These are phyloP conservation scores for Pachyramphus minor DNA, from an alignment of 2,113 vertebrate genomes.

Conservation along the genomic window DNA sequence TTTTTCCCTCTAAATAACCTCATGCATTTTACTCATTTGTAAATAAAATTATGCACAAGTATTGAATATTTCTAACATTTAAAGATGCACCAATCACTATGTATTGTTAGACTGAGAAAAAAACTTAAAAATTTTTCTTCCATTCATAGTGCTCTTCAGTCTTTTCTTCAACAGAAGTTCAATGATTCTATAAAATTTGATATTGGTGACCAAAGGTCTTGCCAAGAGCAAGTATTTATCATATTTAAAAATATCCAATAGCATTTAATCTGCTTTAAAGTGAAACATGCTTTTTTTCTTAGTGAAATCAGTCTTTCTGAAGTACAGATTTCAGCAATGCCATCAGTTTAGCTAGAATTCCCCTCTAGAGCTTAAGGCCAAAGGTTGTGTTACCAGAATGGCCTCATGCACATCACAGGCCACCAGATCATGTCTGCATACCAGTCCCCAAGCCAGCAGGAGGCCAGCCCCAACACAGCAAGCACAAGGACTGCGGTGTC, in stretches of 20 bases:
- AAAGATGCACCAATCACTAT: not conserved
- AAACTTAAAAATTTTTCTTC: not conserved
- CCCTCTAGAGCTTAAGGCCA: not conserved
- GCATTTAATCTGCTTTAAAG: not conserved
- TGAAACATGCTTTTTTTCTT: not conserved
- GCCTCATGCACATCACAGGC: not conserved
- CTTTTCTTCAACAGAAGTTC: not conserved
- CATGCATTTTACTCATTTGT: not conserved
- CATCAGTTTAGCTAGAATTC: not conserved
- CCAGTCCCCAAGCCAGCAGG: not conserved
- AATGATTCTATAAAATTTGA: not conserved
- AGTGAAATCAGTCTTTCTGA: not conserved
- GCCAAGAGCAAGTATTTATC: not conserved
- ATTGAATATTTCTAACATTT: not conserved
- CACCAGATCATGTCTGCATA: fast-evolving
- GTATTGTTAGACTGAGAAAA: not conserved
- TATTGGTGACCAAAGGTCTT: not conserved
- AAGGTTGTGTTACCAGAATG: not conserved
- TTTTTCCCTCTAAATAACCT: not conserved
- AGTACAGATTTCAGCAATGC: not conserved
- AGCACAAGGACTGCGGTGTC: fast-evolving
- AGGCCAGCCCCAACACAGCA: fast-evolving
- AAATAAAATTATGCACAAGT: not conserved
- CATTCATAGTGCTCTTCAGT: not conserved
- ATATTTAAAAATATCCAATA: not conserved